These are phyloP conservation scores for Lepidurus arcticus DNA, from an alignment of 1,140 invertebrate species.

Conservation along the genomic window DNA sequence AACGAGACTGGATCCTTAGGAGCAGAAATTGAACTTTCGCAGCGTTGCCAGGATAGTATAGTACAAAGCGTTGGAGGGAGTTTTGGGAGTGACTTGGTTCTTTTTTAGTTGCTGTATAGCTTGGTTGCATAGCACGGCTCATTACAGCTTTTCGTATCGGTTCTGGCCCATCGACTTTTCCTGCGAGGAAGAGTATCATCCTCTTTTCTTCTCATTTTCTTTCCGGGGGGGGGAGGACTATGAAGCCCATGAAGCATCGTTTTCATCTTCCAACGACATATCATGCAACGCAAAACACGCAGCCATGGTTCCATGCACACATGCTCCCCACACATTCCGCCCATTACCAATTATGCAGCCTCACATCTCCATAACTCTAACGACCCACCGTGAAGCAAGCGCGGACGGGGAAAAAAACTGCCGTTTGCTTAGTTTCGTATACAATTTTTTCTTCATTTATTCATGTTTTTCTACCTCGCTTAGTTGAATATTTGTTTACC, in stretches of 20 bases:
- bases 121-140: slow-evolving; percentile 10
- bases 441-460: background rate
- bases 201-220: background rate
- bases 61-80: background rate
- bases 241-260: slow-evolving; percentile 4
- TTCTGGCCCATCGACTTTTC: slow-evolving; percentile 18
- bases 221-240: background rate
- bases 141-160: slow-evolving; percentile 13
- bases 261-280: slow-evolving; percentile 19
- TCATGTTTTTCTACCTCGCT: background rate
- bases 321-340: slow-evolving; percentile 17
- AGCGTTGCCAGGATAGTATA: background rate
- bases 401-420: background rate
- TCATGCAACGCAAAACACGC: slow-evolving; percentile 18
- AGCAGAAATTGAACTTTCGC: background rate
- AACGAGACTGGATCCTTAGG: background rate
- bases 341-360: slow-evolving; percentile 18
- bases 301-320: slow-evolving; percentile 3
- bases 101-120: background rate
- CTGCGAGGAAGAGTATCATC: background rate
- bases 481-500: slow-evolving; percentile 2
- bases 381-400: slow-evolving; percentile 17
- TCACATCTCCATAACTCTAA: slow-evolving; percentile 18
- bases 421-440: background rate
- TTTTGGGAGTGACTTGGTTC: background rate